These are phyloP conservation scores for Drosophila mayaguana DNA, from an alignment of 2,888 invertebrate species.

Conservation along the genomic window DNA sequence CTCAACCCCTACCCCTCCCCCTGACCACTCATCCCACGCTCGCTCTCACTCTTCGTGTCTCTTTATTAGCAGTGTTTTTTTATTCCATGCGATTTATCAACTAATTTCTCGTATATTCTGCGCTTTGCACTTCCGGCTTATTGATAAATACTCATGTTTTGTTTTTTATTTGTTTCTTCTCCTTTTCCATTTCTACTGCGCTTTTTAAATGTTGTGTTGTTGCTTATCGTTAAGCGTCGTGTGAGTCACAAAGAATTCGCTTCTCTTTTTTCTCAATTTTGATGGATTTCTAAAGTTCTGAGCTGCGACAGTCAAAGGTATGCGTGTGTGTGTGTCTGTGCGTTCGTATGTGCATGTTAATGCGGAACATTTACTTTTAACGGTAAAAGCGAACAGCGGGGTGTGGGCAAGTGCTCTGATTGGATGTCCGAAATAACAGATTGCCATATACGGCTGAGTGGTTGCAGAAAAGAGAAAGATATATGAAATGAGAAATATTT, in stretches of 20 bases:
- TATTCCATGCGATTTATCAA: constrained; percentile 38
- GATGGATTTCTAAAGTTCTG: constrained; percentile 5
- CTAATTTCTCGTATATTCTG: constrained; percentile 47
- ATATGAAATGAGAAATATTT: not conserved
- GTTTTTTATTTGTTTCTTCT: too few relatives aligned
- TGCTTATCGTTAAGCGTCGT: constrained; percentile 34
- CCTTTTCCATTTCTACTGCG: constrained; percentile 36
- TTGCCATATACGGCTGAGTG: not conserved
- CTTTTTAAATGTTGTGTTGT: constrained; percentile 30
- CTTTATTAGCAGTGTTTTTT: constrained; percentile 15
- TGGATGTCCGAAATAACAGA: constrained; percentile 1
- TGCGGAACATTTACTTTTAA: not conserved
- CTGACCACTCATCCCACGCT: not conserved
- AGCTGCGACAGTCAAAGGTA: not conserved
- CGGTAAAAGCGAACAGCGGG: not conserved
- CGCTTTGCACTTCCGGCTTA: constrained; percentile 52
- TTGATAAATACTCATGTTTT: constrained; percentile 30
- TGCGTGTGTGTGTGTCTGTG: not conserved
- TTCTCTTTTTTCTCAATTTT: constrained; percentile 3
- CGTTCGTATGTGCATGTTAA: not conserved
- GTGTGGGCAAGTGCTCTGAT: constrained; percentile 14
- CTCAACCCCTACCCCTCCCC: not conserved
- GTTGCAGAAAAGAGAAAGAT: not conserved
- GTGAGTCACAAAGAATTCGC: constrained; percentile 38
- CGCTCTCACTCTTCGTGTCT: constrained; percentile 10